These are phyloP conservation scores for Chloropsis cyanopogon DNA, from an alignment of 2,113 vertebrate genomes.

Conservation along the genomic window DNA sequence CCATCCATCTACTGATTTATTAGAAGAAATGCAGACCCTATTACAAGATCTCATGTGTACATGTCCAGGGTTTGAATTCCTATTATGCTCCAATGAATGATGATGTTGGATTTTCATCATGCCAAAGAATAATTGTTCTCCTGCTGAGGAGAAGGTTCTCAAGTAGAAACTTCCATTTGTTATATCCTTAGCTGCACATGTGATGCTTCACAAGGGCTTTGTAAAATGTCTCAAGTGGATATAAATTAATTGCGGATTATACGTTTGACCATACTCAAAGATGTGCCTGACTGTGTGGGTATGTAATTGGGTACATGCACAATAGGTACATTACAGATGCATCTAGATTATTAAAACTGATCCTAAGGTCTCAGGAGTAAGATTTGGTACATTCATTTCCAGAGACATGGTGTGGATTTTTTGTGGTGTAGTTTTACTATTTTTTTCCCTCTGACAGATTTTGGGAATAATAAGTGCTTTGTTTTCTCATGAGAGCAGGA, in stretches of 20 bases:
- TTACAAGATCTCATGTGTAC: neutral
- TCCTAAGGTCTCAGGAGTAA: neutral
- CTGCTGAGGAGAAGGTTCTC: neutral
- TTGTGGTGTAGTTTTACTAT: neutral
- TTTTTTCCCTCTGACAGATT: neutral
- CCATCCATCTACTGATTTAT: neutral
- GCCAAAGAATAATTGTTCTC: neutral
- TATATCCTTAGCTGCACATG: neutral
- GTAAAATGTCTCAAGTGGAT: neutral
- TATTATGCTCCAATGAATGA: neutral
- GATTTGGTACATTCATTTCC: neutral
- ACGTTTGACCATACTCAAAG: neutral
- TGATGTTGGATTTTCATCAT: neutral
- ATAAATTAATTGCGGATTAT: neutral
- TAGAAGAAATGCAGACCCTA: neutral
- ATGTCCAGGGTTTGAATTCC: neutral
- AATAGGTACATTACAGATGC: neutral
- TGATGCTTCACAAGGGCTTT: neutral
- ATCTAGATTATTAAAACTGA: neutral
- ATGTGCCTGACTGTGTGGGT: neutral
- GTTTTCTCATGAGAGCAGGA: neutral
- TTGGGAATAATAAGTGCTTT: neutral
- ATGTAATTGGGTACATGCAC: accelerated
- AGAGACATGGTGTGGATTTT: neutral
- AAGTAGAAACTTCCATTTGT: neutral